A percentile compares a stretch with the other conserved stretches of the same genome.
These are phyloP conservation scores for Bellardia bayeri DNA, from an alignment of 2,888 invertebrate genomes.

Conservation along the genomic window DNA sequence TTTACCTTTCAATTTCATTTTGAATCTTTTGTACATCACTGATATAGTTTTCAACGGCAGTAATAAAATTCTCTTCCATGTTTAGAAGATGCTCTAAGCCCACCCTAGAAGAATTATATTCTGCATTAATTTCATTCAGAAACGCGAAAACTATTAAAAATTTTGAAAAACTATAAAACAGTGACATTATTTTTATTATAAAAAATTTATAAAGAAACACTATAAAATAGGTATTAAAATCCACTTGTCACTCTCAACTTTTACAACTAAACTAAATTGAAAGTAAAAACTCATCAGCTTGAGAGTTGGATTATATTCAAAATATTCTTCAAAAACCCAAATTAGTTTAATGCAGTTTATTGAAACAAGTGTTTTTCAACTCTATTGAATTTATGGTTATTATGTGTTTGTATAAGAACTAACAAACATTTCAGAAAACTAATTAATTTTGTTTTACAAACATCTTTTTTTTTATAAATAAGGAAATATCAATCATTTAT, in stretches of 20 bases:
- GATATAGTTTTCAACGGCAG: slow-evolving; percentile 67
- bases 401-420: background rate
- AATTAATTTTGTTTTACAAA: background rate
- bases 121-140: slow-evolving; percentile 48
- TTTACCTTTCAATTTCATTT: slow-evolving; percentile 60
- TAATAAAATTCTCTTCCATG: slow-evolving; percentile 58
- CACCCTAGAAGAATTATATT: slow-evolving; percentile 73
- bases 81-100: slow-evolving; percentile 68
- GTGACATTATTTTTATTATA: background rate
- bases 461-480: background rate
- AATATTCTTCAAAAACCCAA: background rate
- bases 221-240: background rate
- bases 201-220: background rate
- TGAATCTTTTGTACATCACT: slow-evolving; percentile 45
- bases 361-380: slow-evolving; percentile 2
- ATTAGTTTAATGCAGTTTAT: background rate
- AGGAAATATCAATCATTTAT: background rate
- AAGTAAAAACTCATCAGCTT: background rate
- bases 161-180: background rate
- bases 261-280: slow-evolving; percentile 1
- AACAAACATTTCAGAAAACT: background rate
- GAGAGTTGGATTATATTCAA: background rate
- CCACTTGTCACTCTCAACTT: background rate
- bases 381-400: background rate
- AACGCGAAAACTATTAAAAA: background rate